phyloP scores from a whole-genome alignment of 2,113 vertebrate genomes.

The Emydocephalus ijimae region DNA sequence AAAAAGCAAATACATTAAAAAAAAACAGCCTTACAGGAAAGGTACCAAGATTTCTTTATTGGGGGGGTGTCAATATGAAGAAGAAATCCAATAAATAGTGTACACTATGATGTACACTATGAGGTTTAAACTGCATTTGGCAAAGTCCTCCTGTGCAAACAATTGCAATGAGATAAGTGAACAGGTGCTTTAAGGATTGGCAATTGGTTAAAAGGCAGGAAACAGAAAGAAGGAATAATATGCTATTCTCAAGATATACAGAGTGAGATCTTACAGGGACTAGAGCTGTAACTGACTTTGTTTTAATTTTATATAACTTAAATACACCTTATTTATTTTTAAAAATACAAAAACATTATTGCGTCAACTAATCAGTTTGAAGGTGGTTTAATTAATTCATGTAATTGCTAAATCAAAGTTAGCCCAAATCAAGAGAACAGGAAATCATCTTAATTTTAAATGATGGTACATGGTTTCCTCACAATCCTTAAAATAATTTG shows the following conservation, averaged over 20 bases:
- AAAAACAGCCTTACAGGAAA: background rate
- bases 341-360: background rate
- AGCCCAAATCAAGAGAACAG: background rate
- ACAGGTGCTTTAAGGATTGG: background rate
- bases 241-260: background rate
- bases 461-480: background rate
- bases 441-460: background rate
- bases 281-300: background rate
- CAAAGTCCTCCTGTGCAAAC: background rate
- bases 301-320: background rate
- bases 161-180: background rate
- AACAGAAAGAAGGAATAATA: background rate
- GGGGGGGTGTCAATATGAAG: background rate
- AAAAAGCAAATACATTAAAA: background rate
- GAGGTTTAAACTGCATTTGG: background rate
- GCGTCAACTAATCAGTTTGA: background rate
- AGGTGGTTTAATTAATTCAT: background rate
- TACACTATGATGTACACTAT: background rate
- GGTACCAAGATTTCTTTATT: background rate
- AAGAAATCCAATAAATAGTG: background rate
- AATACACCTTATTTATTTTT: background rate
- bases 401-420: background rate
- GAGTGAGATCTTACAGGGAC: background rate
- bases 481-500: background rate
- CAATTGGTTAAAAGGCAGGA: background rate